These are phyloP conservation scores for Cottoperca gobio DNA, from an alignment of 2,797 vertebrate species.

Conservation along the genomic window DNA sequence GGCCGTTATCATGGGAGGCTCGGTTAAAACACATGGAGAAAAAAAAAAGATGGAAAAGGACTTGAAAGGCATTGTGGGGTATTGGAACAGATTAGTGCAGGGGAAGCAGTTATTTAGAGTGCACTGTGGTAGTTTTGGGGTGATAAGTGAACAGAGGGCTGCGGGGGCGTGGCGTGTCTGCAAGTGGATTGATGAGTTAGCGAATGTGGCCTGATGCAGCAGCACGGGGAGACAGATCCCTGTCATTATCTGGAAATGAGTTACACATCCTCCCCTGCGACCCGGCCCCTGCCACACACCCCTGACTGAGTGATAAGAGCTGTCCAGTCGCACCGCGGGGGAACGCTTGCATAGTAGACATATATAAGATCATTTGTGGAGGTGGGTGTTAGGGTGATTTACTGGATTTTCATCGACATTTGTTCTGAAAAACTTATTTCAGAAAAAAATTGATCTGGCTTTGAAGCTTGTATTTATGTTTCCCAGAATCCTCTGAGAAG, in stretches of 20 bases:
- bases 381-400: conserved; percentile 4
- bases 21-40: conserved; percentile 25
- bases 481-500: neutral
- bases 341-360: conserved; percentile 23
- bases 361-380: conserved; percentile 21
- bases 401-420: conserved; percentile 17
- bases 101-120: conserved; percentile 69
- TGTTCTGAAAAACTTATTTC: neutral
- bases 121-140: conserved; percentile 56
- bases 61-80: conserved; percentile 61
- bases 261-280: conserved; percentile 53
- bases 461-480: neutral
- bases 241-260: conserved; percentile 74
- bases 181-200: conserved; percentile 67
- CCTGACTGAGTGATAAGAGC: conserved; percentile 62
- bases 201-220: conserved; percentile 44
- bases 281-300: conserved; percentile 33
- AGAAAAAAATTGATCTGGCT: neutral
- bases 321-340: conserved; percentile 24
- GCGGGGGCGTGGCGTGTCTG: conserved; percentile 64
- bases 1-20: conserved; percentile 48
- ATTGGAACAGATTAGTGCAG: conserved; percentile 66
- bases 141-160: conserved; percentile 69
- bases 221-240: conserved; percentile 61
- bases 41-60: conserved; percentile 32